Conservation (phyloP, 2,113 vertebrate species). For the Climacteris rufus region DNA sequence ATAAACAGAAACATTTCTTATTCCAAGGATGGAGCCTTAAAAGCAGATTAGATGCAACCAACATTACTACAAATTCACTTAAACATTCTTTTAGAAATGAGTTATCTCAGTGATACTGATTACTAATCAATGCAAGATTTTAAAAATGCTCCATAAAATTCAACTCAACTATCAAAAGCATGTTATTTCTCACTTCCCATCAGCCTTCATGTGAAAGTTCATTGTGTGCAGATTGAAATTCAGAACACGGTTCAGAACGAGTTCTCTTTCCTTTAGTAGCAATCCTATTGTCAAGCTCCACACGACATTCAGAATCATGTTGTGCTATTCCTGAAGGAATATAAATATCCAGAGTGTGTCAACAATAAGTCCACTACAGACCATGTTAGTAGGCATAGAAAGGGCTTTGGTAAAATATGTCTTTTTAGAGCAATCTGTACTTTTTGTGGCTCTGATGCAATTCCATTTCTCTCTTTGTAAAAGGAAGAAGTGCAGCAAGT, state of each 20-base stretch:
- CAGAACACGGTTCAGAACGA: neutral
- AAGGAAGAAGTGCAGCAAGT: neutral
- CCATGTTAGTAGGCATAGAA: neutral
- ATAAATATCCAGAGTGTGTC: constrained; percentile 41
- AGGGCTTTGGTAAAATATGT: neutral
- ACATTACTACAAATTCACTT: neutral
- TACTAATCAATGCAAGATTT: neutral
- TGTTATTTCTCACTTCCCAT: neutral
- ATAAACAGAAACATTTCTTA: neutral
- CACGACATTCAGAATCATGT: neutral
- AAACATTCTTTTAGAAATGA: neutral
- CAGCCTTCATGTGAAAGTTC: neutral
- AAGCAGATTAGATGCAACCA: neutral
- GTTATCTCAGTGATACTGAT: neutral
- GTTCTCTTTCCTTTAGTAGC: constrained; percentile 13
- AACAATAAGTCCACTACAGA: constrained; percentile 29
- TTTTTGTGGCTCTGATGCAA: neutral
- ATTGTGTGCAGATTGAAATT: constrained; percentile 32
- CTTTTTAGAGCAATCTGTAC: neutral
- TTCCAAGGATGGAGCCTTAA: neutral
- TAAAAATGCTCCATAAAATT: neutral
- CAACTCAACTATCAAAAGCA: neutral
- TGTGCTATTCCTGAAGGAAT: constrained; percentile 34
- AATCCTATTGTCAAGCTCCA: constrained; percentile 34
- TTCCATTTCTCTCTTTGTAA: constrained; percentile 3